Conservation (phyloP, 2,113 vertebrate species). For the Silurus glanis region DNA sequence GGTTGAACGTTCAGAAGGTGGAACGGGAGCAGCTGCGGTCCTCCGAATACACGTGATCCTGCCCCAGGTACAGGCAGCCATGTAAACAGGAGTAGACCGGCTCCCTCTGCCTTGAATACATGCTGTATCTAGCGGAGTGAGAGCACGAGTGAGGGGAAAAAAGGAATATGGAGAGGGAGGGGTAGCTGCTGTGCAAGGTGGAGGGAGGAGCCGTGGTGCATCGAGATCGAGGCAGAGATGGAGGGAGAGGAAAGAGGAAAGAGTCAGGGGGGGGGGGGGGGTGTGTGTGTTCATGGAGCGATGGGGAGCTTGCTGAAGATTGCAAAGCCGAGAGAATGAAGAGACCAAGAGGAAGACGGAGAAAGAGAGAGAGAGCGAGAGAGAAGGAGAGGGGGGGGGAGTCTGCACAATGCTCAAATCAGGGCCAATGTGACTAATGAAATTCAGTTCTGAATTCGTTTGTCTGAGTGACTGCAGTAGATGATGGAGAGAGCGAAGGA, state of each 20-base stretch:
- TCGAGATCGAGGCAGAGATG: conserved; percentile 51
- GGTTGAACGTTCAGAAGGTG: conserved; percentile 46
- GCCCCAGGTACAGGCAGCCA: conserved; percentile 70
- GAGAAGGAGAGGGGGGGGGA: conserved; percentile 25
- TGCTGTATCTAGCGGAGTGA: conserved; percentile 72
- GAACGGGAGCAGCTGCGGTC: conserved; percentile 64
- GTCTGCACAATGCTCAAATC: conserved; percentile 52
- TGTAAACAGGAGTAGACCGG: conserved; percentile 74
- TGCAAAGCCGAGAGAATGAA: conserved; percentile 41
- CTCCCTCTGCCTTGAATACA: conserved; percentile 72
- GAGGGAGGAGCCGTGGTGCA: conserved; percentile 56
- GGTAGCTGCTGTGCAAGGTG: conserved; percentile 54
- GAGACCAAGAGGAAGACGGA: conserved; percentile 26
- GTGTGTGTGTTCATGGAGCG: background rate
- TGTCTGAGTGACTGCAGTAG: conserved; percentile 38
- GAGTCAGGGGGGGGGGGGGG: conserved; percentile 55
- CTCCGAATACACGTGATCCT: conserved; percentile 70
- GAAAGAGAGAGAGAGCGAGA: conserved; percentile 20
- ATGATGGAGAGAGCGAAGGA: conserved; percentile 4
- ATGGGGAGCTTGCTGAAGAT: conserved; percentile 46
- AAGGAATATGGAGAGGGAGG: conserved; percentile 54
- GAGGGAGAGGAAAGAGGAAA: conserved; percentile 60
- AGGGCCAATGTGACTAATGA: conserved; percentile 52
- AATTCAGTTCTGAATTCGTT: conserved; percentile 45
- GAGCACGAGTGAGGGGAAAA: conserved; percentile 52